Conservation (phyloP, 2,113 vertebrate genomes). For the Sorex fumeus region DNA sequence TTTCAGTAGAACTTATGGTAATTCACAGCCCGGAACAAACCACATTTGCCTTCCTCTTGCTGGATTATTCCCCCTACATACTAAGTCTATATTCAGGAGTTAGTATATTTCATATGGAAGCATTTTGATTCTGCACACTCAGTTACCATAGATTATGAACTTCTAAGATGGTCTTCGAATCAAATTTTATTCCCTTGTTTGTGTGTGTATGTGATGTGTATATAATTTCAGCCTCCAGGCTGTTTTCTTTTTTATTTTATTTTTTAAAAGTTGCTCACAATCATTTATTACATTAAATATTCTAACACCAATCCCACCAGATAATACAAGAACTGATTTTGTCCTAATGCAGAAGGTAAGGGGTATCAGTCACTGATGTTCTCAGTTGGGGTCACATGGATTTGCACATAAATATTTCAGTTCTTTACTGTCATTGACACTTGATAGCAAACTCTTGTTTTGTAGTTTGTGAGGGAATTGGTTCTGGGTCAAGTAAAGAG, state of each 20-base stretch:
- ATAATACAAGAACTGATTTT: background rate
- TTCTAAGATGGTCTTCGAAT: conserved; percentile 15
- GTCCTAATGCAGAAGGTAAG: background rate
- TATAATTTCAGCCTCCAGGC: background rate
- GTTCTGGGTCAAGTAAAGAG: background rate
- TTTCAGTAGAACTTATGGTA: background rate
- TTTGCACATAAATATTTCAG: conserved; percentile 19
- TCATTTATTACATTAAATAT: too few species aligned
- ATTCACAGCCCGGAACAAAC: background rate
- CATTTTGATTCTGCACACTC: conserved; percentile 2
- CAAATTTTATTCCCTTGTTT: background rate
- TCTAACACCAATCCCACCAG: background rate
- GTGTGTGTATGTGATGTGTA: background rate
- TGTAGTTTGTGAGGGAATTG: background rate
- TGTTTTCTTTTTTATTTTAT: background rate
- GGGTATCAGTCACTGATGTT: background rate
- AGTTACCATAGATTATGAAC: background rate
- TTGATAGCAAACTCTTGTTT: background rate
- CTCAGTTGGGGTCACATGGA: background rate
- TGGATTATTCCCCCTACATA: background rate
- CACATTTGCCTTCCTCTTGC: background rate
- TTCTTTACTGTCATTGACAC: background rate
- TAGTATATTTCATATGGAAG: conserved; percentile 21
- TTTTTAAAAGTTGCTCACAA: too few species aligned
- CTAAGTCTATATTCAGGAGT: background rate